Evolutionary conservation across 2,797 vertebrate species (phyloP), one percentile per base, ranked within the genome.

Genomic region (Steatocranus sp.): DNA sequence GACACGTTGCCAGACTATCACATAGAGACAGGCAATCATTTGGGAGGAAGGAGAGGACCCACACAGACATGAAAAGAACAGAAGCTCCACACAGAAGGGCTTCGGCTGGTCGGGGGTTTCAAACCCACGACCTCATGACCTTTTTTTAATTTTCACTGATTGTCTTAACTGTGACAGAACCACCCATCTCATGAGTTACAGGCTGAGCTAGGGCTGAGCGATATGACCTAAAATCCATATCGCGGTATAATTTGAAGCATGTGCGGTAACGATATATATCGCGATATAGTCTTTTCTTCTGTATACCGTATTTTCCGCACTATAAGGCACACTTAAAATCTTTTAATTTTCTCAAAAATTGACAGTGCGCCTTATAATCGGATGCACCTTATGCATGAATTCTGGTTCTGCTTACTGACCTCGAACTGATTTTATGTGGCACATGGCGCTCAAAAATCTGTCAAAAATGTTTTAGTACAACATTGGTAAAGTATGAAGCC

Each of bases 311-410:
- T 54, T 54, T 27, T 54, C 51, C 7, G 12, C 1, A 27, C 7
- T 5, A 27, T 27, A 1, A 15, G 23, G 12, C 4, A 0, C 12
- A 54, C 12, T 54, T 27, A 5, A 54, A 54, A 54, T 54, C 51
- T 12, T 54, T 54, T 5, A 27, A 54, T 27, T 54, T 27, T 27
- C 7, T 54, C 51, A 54, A 3, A 54, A 8, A 27, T 27, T 8
- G 7, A 53, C 12, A 53, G 12, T 8, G 51, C 3, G 4, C 4
- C 4, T 54, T 15, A 27, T 27, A 54, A 27, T 54, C 12, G 0
- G 51, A 5, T 54, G 7, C 23, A 54, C 23, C 51, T 54, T 54
- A 27, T 54, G 12, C 27, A 54, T 27, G 51, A 54, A 54, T 27
- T 54, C 23, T 54, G 23, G 51, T 15, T 54, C 23, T 1, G 51